Evolutionary conservation across 2,113 vertebrate species (phyloP).

Genomic region (Ailurus styani): DNA sequence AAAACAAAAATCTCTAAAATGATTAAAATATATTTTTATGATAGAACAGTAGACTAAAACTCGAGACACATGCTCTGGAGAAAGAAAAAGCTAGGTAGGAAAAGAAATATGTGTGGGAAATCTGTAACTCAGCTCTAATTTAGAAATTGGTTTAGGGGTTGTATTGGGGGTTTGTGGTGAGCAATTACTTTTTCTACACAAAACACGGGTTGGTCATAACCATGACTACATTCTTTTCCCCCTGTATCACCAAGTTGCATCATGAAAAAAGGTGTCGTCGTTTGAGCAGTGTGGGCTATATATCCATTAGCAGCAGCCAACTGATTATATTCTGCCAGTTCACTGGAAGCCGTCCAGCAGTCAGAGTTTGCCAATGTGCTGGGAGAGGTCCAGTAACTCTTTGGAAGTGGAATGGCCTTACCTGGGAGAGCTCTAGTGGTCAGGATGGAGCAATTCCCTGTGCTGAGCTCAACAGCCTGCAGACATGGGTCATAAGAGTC

Average conservation of each 20-base stretch:
- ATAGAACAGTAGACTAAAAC: not conserved
- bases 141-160: not conserved
- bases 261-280: not conserved
- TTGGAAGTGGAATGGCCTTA: constrained; percentile 40
- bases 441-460: constrained; percentile 7
- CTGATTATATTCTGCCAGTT: constrained; percentile 14
- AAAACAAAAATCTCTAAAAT: not conserved
- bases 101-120: not conserved
- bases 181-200: not conserved
- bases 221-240: not conserved
- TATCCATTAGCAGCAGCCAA: constrained; percentile 26
- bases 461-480: constrained; percentile 16
- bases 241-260: not conserved
- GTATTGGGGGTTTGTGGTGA: not conserved
- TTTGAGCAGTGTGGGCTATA: constrained; percentile 4
- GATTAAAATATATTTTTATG: not conserved
- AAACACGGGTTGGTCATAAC: not conserved
- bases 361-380: constrained; percentile 54
- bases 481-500: constrained; percentile 1
- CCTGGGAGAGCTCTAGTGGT: constrained; percentile 35
- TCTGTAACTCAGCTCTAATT: not conserved
- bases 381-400: constrained; percentile 35
- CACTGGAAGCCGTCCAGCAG: constrained; percentile 15
- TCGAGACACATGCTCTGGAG: not conserved
- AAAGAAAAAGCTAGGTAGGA: not conserved